A percentile compares a stretch with the other conserved stretches of the same genome.
Evolutionary conservation across 2,888 invertebrate species (phyloP).

Genomic region (Fragum whitleyi): DNA sequence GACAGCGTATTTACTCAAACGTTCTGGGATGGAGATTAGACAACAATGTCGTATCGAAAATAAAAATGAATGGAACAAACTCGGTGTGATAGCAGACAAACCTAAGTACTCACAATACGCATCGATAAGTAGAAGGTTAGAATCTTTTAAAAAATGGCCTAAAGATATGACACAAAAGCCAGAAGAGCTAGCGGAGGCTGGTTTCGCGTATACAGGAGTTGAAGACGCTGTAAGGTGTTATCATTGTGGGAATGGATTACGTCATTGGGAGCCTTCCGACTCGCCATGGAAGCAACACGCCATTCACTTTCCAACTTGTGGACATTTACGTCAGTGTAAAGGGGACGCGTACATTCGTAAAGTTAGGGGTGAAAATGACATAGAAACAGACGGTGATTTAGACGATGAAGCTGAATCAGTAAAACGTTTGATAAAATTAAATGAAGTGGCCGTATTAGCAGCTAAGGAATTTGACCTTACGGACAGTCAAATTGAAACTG

Average conservation of each 20-base stretch:
- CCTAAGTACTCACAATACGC: slow-evolving; percentile 17
- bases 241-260: slow-evolving; percentile 19
- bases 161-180: background rate
- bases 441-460: background rate
- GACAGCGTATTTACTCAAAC: too few species aligned
- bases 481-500: slow-evolving; percentile 1
- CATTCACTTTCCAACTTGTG: background rate
- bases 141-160: slow-evolving; percentile 15
- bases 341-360: slow-evolving; percentile 8
- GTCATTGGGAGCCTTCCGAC: background rate
- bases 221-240: slow-evolving; percentile 32
- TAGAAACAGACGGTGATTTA: slow-evolving; percentile 8
- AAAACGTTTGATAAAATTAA: background rate
- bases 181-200: slow-evolving; percentile 19
- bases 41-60: background rate
- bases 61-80: background rate
- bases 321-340: slow-evolving; percentile 22
- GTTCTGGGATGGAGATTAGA: background rate
- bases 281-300: slow-evolving; percentile 33
- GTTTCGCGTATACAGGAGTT: slow-evolving; percentile 26
- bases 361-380: background rate
- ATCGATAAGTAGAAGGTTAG: background rate
- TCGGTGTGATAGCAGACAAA: slow-evolving; percentile 27
- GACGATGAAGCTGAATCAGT: background rate
- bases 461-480: slow-evolving; percentile 9